Evolutionary conservation across 2,113 vertebrate genomes (phyloP).

Genomic region (Corynorhinus townsendii): DNA sequence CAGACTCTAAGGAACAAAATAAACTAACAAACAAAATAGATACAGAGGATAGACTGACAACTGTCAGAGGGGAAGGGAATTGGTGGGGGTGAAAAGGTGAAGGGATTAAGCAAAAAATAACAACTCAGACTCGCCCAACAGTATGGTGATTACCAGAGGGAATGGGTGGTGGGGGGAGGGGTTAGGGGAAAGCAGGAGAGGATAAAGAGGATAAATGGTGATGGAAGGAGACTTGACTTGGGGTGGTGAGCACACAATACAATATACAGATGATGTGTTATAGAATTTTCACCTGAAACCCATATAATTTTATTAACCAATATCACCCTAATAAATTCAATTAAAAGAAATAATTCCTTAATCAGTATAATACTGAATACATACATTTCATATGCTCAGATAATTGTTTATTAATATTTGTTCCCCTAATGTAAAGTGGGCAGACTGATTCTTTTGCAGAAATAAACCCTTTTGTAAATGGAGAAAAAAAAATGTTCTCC

Average conservation of each 20-base stretch:
- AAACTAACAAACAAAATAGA: too few relatives aligned
- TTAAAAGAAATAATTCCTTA: background rate
- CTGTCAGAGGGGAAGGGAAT: too few relatives aligned
- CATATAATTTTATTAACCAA: background rate
- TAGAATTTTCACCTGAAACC: background rate
- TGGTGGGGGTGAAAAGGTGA: too few relatives aligned
- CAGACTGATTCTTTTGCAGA: background rate
- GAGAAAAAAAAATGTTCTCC: background rate
- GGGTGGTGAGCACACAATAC: background rate
- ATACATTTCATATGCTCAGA: background rate
- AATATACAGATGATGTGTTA: background rate
- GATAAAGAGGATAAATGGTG: too few relatives aligned
- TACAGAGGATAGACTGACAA: too few relatives aligned
- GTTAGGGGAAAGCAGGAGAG: too few relatives aligned
- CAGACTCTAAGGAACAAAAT: too few relatives aligned
- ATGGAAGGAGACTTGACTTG: too few relatives aligned
- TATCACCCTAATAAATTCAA: background rate
- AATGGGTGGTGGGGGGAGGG: too few relatives aligned
- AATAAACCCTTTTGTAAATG: background rate
- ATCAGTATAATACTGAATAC: background rate
- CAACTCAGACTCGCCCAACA: too few relatives aligned
- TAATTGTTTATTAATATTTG: background rate
- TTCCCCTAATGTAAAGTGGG: background rate
- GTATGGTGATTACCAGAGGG: too few relatives aligned
- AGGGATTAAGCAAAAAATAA: too few relatives aligned